Percentiles rank a stretch among this genome's conserved stretches.
phyloP scores from a whole-genome alignment of 2,888 invertebrate species.

The Cyclophora punctaria region DNA sequence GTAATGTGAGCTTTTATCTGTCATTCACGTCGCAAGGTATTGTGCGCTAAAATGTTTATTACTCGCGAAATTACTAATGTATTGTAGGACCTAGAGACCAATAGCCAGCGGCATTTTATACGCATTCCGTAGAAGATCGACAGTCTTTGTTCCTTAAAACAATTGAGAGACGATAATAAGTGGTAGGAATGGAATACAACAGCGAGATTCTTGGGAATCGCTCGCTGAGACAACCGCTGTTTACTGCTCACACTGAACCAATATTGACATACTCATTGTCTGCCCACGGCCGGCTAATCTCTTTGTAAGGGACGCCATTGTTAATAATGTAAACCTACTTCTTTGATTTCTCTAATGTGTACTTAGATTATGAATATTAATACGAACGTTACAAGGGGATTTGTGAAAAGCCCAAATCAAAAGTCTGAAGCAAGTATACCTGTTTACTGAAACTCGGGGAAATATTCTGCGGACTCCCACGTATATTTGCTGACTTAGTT shows the following conservation, averaged over 20 bases:
- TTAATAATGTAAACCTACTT: slow-evolving; percentile 26
- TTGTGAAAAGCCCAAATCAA: background rate
- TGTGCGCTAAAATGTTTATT: no score
- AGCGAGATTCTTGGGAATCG: slow-evolving; percentile 52
- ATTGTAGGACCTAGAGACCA: no score
- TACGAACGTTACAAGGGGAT: background rate
- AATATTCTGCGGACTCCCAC: no score
- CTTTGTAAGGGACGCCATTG: slow-evolving; percentile 54
- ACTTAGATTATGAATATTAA: slow-evolving; percentile 11
- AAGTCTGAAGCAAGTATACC: no score
- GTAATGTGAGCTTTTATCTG: no score
- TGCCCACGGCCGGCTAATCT: slow-evolving; percentile 59
- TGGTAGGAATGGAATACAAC: slow-evolving; percentile 32
- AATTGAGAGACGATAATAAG: slow-evolving; percentile 38
- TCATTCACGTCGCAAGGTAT: no score
- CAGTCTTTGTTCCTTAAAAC: slow-evolving; percentile 47
- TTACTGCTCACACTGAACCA: slow-evolving; percentile 57
- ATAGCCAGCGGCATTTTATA: no score
- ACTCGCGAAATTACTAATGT: no score
- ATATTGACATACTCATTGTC: slow-evolving; percentile 66
- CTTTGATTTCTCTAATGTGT: slow-evolving; percentile 20
- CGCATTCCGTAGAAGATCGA: background rate
- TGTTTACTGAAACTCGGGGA: no score
- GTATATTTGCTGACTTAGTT: no score
- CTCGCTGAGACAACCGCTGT: slow-evolving; percentile 45